Evolutionary conservation across 2,888 invertebrate genomes (phyloP), one percentile per base, ranked within the genome.

Genomic region (Synergus itoensis): DNA sequence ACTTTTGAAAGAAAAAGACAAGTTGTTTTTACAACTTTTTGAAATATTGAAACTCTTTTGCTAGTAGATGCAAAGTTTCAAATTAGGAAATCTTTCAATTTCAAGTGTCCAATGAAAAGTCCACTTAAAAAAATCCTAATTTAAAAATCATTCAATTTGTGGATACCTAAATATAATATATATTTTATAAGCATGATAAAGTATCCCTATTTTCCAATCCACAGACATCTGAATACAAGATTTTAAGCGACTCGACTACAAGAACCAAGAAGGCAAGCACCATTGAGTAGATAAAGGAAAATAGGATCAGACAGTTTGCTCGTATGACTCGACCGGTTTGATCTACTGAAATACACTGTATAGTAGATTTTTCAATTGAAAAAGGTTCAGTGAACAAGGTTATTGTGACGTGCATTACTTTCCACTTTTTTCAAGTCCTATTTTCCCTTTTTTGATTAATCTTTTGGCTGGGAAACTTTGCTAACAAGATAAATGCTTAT

Each of bases 291-390:
- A 73, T 73, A 73, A 73, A 53, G 48, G 53, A 53, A 73, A 73
- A 73, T 73, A 73, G 73, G 73, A 53, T 73, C 73, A 73, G 73
- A 40, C 73, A 73, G 73, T 73, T 73, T 73, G 73, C 53, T 36
- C 73, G 53, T 73, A 73, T 73, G 53, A 73, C 73, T 53, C 53
- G 40, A 73, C 11, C 53, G 73, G 9, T 73, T 73, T 73, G 73
- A 73, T 73, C 73, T 73, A 73, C 73, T 73, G 53, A 36, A 14
- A 36, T 73, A 73, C 36, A 73, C 73, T 53, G 11, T 73, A 48
- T 73, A 40, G 45, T 48, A 69, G 36, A 53, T 16, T n/a, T 16
- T 28, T 53, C 36, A 53, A 73, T 16, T 48, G 53, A 73, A 73
- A 53, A 36, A 67, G n/a, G 14, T n/a, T 28, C 48, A 36, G 3